Evolutionary conservation across 2,888 invertebrate genomes (phyloP), one percentile per base, ranked within the genome.

Genomic region (Pheosia tremula): DNA sequence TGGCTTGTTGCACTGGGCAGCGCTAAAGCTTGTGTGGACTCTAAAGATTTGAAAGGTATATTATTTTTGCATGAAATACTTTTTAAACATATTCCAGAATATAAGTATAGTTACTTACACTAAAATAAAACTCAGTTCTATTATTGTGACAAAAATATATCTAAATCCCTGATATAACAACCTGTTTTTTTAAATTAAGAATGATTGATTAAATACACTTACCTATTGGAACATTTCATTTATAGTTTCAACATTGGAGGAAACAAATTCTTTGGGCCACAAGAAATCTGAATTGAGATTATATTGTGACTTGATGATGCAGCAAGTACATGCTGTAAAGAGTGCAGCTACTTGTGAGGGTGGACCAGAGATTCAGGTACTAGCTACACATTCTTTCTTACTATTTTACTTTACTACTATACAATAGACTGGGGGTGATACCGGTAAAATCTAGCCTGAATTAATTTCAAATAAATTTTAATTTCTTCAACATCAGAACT

Each of bases 221-320:
- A n/a, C 24, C 24, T 24, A 24, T 24, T 24, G 24, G 0, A 24
- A 50, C 9, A 55, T 41, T 13, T 61, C 58, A 67, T 67, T 64
- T 76, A 58, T 63, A 87, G 88, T 89, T 85, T 77, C 84, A 89
- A 94, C 84, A 63, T 89, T 94, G 71, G 88, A 93, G 64, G 95
- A 94, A 74, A 93, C 94, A 11, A 95, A 95, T 77, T 94, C 95
- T 47, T 86, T 97, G 68, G 95, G 95, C 80, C 94, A 95, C 58
- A 97, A 97, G 84, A 96, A 96, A 81, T 96, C 97, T 8, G 97
- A 97, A 84, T 88, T 97, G 69, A 91, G 97, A 68, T 91, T 97
- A 43, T 97, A 97, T 85, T 97, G 97, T 92, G 97, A 97, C 87
- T 93, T 97, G 52, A 91, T 97, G 78, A 97, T 97, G 96, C 97